Base-by-base conservation (phyloP, 2,888 invertebrate species). In the Papilio demoleus region DNA sequence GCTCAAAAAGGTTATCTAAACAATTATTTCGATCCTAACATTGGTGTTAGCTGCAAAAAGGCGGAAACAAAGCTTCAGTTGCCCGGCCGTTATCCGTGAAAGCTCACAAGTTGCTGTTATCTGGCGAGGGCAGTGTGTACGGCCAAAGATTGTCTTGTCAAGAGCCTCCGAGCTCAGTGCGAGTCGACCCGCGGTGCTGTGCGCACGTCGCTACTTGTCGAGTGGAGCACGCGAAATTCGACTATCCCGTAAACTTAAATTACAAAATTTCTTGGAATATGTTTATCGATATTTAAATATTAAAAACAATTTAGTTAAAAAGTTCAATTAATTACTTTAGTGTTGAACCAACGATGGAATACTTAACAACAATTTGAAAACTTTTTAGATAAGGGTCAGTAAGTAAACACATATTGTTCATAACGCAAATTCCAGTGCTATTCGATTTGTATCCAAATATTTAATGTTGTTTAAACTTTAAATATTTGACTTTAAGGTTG, bases 71-170 rank as follows among this genome's bases (percentile, higher is more conserved):
- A 86, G 85, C 85, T 84, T 74, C 82, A 78, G 84, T 86, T 82
- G 85, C 82, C 78, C 75, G 74, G 72, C 81, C 78, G 84, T 88
- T 88, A 86, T 84, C 82, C 84, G 82, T 84, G 84, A 89, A 87
- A 86, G 88, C 88, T 86, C 83, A 83, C 85, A 86, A 88, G 87
- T 88, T 88, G 88, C 76, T 77, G 77, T 88, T 89, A 84, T 88
- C 85, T 86, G 81, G 84, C 77, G 83, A 86, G 87, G 86, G 84
- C 82, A 85, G 86, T 84, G 79, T 78, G 80, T 84, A 83, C 84
- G 79, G 81, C 83, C 31, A 87, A 91, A 91, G 88, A 90, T 90
- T 90, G 91, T 90, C 90, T 90, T 87, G 90, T 88, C 87, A 88
- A 86, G 88, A 84, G 86, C 79, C 75, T 74, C 75, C 74, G 76